phyloP scores from a whole-genome alignment of 2,113 vertebrate genomes.

The Cinclus cinclus region DNA sequence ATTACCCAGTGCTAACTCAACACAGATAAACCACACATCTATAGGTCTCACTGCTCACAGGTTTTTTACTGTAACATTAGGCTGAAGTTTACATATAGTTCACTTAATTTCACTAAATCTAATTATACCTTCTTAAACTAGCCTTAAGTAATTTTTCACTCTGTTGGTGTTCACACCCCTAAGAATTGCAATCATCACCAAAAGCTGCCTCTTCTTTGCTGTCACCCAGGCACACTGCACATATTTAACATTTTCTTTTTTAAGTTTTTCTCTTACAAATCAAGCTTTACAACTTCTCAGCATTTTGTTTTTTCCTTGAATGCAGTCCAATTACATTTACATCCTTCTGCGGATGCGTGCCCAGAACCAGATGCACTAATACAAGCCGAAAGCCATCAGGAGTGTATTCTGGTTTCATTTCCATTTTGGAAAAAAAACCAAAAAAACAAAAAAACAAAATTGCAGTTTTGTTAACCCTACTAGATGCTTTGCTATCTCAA shows the following conservation, averaged over 20 bases:
- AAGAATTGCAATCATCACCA: neutral
- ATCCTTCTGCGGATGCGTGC: neutral
- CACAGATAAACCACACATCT: neutral
- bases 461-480: neutral
- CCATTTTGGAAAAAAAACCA: conserved; percentile 36
- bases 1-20: neutral
- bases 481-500: neutral
- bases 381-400: neutral
- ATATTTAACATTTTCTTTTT: neutral
- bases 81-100: neutral
- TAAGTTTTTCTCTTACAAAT: conserved; percentile 16
- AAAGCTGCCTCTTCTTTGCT: neutral
- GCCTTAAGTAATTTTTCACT: neutral
- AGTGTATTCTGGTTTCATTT: conserved; percentile 11
- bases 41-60: neutral
- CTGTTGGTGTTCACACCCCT: neutral
- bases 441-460: neutral
- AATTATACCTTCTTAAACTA: conserved; percentile 3
- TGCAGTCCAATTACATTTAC: neutral
- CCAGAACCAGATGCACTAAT: conserved; percentile 33
- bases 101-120: neutral
- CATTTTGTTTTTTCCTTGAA: conserved; percentile 15
- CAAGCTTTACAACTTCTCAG: neutral
- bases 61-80: neutral
- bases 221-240: neutral